Evolutionary conservation across 2,797 vertebrate species (phyloP), one percentile per base, ranked within the genome.

Genomic region (Mionectes olivaceus): DNA sequence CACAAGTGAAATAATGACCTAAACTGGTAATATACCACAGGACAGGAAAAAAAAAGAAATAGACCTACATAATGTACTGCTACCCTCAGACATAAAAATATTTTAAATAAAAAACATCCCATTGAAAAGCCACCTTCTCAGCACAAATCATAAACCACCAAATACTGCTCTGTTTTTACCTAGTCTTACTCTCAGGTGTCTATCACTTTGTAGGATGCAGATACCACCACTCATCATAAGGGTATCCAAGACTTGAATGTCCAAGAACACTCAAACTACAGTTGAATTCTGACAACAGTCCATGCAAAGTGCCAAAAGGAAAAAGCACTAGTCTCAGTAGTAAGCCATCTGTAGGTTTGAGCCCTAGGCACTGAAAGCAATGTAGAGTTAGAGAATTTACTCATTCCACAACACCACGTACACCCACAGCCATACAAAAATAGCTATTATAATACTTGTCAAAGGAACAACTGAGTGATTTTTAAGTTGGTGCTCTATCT

Each of bases 391-490:
- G 47, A 74, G 85, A 83, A 92, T 88, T 85, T 90, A 91, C 76
- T 95, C 90, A 93, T 86, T 91, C 81, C 79, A 68, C 78, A 95
- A 23, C 85, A 95, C 55, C 81, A 83, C 5, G 44, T 74, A 91
- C 94, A 92, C 89, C 92, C 95, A 97, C 90, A 92, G 74, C 11
- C 4, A 84, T 50, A 75, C 49, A 93, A 93, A 96, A 95, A 95
- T 79, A 96, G 80, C 63, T 83, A 78, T 93, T 92, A 78, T 61
- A 94, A 88, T 95, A 79, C 87, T 94, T 95, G 85, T 90, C 89
- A 93, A 91, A 79, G 79, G 89, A 96, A 94, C 65, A 95, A 85
- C 91, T 87, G 71, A 86, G 73, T 83, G 88, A 95, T 95, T 96
- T 95, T 96, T 89, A 97, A 89, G 76, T 83, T 67, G 37, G 88